A percentile compares a stretch with the other conserved stretches of the same genome.
These are phyloP conservation scores for Tetranychus truncatus DNA, from an alignment of 2,888 invertebrate genomes.

Conservation along the genomic window DNA sequence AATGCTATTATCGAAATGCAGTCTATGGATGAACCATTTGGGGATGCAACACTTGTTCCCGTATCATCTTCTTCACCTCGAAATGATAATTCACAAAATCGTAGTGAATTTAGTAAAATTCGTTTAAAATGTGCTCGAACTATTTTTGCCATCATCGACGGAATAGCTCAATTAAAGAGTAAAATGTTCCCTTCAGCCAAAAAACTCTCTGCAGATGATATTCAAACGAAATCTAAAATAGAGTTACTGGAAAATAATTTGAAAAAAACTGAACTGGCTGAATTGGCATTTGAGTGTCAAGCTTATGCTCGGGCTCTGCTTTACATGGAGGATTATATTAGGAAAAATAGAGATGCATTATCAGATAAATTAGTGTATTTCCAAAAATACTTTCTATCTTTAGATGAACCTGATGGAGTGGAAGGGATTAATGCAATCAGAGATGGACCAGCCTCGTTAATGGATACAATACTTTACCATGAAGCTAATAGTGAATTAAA, in stretches of 20 bases:
- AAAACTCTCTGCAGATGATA: background rate
- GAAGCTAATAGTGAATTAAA: conserved; percentile 52
- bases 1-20: background rate
- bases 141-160: background rate
- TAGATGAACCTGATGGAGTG: conserved; percentile 79
- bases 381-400: conserved; percentile 59
- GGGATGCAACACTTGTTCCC: background rate
- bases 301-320: conserved; percentile 34
- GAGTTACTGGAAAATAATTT: conserved; percentile 32
- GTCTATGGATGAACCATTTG: background rate
- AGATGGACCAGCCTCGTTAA: conserved; percentile 52
- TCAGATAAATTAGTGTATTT: conserved; percentile 7
- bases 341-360: background rate
- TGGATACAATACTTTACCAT: conserved; percentile 63
- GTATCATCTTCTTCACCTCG: background rate
- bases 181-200: background rate
- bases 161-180: background rate
- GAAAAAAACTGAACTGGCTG: conserved; percentile 34
- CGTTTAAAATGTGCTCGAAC: conserved; percentile 3
- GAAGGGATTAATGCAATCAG: conserved; percentile 55
- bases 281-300: conserved; percentile 35
- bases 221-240: background rate
- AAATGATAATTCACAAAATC: background rate
- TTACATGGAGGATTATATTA: conserved; percentile 33
- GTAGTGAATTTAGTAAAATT: background rate